Evolutionary conservation across 1,140 invertebrate genomes (phyloP), one percentile per base, ranked within the genome.

Genomic region (Armadillidium nasatum): DNA sequence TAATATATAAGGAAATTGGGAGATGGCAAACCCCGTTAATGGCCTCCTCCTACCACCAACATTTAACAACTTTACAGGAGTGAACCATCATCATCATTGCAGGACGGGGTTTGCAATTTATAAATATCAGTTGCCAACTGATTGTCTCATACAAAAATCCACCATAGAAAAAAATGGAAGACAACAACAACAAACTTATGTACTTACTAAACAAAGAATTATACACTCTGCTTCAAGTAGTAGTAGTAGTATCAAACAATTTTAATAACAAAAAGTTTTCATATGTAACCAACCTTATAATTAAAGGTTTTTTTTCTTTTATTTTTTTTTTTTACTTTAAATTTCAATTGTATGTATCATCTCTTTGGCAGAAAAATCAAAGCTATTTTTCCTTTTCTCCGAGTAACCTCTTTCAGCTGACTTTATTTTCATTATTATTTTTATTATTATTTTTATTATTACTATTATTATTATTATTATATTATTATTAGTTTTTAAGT

Each of bases 81-180:
- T 60, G 19, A 13, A 60, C 19, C 19, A 60, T 60, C 6, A 15
- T 15, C 46, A 15, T 50, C 9, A 50, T 10, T 10, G 46, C 46
- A 50, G 50, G 2, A 60, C 19, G 11, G 19, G 50, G 11, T 60
- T 60, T 13, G 33, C 33, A 33, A 33, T 33, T 33, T 33, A 33
- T 33, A 33, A 33, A 33, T 1, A 33, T 33, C 33, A 33, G 33
- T 33, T 33, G 33, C 33, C 33, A 60, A 60, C 50, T 60, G 50
- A 60, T 60, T 60, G 50, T 60, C 50, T 15, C 11, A 60, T 60
- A 60, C 11, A 60, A 33, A 60, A 60, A 60, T 60, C 50, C 50
- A 19, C 19, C 19, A 19, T 60, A 60, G 50, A 60, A 60, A 60
- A 60, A 60, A 60, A 60, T 60, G 50, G 50, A 60, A 60, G 50